Evolutionary conservation across 2,888 invertebrate species (phyloP).

Genomic region (Andrena hattorfiana): DNA sequence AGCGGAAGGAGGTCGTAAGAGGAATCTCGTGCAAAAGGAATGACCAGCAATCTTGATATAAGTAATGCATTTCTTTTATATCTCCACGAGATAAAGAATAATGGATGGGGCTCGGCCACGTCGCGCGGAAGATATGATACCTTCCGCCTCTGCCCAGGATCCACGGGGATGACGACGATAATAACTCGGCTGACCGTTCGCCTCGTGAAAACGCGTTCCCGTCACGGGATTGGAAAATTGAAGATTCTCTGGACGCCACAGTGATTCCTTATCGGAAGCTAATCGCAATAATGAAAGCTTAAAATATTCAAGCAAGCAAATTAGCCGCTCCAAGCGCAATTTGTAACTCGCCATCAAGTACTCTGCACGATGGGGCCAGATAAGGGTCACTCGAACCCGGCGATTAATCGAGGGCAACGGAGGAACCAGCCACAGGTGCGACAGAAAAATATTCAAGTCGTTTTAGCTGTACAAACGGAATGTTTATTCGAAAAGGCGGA

Average conservation of each 20-base stretch:
- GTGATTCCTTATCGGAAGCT: slow-evolving; percentile 34
- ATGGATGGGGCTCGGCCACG: slow-evolving; percentile 78
- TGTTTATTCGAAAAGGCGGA: slow-evolving; percentile 44
- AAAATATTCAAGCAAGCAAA: background rate
- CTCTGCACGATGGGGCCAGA: slow-evolving; percentile 33
- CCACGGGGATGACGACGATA: slow-evolving; percentile 66
- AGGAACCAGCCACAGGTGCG: slow-evolving; percentile 55
- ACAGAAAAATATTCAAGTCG: slow-evolving; percentile 40
- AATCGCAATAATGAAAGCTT: too few relatives aligned
- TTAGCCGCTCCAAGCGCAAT: slow-evolving; percentile 15
- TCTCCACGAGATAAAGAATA: slow-evolving; percentile 83
- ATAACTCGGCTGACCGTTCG: slow-evolving; percentile 63
- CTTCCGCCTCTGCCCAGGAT: slow-evolving; percentile 69
- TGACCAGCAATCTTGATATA: slow-evolving; percentile 82
- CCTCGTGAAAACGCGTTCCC: slow-evolving; percentile 45
- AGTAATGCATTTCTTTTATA: slow-evolving; percentile 84
- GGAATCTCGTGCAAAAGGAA: slow-evolving; percentile 73
- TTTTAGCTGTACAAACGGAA: slow-evolving; percentile 42
- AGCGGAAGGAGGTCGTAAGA: slow-evolving; percentile 61
- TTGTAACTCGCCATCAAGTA: slow-evolving; percentile 20
- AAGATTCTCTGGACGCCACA: slow-evolving; percentile 28
- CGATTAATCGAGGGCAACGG: slow-evolving; percentile 48
- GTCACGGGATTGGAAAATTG: slow-evolving; percentile 46
- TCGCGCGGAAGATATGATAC: slow-evolving; percentile 81
- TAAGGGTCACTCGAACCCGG: slow-evolving; percentile 26